Evolutionary conservation across 1,140 invertebrate genomes (phyloP).

Genomic region (Drusus annulatus): DNA sequence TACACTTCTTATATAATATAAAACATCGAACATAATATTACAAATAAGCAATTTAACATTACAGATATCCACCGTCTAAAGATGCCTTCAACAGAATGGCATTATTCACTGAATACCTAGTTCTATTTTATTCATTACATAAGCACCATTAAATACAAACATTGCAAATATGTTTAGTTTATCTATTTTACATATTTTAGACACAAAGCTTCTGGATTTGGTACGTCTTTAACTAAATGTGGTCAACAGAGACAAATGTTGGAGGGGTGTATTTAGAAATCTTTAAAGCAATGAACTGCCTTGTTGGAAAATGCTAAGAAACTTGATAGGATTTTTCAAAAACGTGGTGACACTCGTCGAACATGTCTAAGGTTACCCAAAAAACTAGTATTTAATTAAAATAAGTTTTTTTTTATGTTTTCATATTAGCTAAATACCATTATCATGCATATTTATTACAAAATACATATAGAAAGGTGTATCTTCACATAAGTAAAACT

Average conservation of each 20-base stretch:
- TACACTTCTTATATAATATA: conserved; percentile 31
- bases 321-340: too few species aligned
- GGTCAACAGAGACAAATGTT: too few species aligned
- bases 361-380: too few species aligned
- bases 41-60: neutral
- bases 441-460: conserved; percentile 12
- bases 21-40: neutral
- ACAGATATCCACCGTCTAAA: neutral
- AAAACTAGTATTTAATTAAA: neutral
- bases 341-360: too few species aligned
- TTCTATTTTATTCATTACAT: conserved; percentile 4
- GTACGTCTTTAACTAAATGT: too few species aligned
- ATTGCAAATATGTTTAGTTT: too few species aligned
- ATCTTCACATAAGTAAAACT: neutral
- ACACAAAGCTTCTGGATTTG: too few species aligned
- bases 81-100: too few species aligned
- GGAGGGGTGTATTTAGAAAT: too few species aligned
- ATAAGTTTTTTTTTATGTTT: neutral
- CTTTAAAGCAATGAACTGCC: too few species aligned
- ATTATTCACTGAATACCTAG: neutral
- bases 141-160: conserved; percentile 27
- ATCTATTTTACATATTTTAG: too few species aligned
- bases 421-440: neutral
- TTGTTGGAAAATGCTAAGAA: too few species aligned
- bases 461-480: neutral